Conservation (phyloP, 2,888 invertebrate genomes). For the Tethea ocularis region DNA sequence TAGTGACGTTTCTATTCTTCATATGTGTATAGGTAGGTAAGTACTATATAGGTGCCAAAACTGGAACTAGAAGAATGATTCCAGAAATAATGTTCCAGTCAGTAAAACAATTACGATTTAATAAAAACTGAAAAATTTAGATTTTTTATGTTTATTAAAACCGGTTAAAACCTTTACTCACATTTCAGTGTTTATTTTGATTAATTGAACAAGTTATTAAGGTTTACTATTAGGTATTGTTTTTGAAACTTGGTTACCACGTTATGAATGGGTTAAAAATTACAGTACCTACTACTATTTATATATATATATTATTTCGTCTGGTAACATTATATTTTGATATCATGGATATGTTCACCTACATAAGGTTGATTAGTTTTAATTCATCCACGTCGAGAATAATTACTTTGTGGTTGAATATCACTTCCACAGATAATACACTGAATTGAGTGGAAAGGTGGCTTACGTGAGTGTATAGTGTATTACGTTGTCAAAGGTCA, state of each 20-base stretch:
- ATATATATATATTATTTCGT: too few species aligned
- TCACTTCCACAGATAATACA: neutral
- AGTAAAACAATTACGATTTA: constrained; percentile 8
- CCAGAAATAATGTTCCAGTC: constrained; percentile 1
- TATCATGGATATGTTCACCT: too few species aligned
- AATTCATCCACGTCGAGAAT: neutral
- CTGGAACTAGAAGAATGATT: neutral
- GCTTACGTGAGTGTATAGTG: neutral
- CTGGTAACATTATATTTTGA: too few species aligned
- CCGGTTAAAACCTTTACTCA: too few species aligned
- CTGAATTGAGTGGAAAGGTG: neutral
- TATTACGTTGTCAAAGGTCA: too few species aligned
- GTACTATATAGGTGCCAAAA: neutral
- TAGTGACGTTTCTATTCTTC: neutral
- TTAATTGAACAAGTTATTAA: too few species aligned
- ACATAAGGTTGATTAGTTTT: too few species aligned
- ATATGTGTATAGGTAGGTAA: neutral
- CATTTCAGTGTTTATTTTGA: neutral
- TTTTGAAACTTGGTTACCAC: too few species aligned
- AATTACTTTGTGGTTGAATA: neutral
- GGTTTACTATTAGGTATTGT: too few species aligned
- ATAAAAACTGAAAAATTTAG: constrained; percentile 3
- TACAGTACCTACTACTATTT: too few species aligned
- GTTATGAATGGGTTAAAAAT: too few species aligned
- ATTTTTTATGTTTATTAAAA: neutral